Base-by-base conservation (phyloP, 2,113 vertebrate genomes). In the Neotragus pygmaeus region DNA sequence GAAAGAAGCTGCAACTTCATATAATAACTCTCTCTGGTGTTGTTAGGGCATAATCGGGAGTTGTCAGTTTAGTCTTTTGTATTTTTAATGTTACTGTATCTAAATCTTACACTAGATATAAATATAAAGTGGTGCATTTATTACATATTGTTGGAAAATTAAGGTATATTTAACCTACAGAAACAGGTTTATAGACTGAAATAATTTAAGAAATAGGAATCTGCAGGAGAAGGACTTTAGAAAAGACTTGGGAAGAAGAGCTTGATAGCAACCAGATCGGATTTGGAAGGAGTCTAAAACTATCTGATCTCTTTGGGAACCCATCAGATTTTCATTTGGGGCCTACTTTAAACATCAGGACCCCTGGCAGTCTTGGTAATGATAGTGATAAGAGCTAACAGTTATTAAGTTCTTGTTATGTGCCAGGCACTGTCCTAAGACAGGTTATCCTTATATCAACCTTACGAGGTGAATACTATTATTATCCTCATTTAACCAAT, bases 41-140 rank as follows among this genome's bases (percentile, higher is more conserved):
- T 91, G 58, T 90, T 95, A 88, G 64, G 73, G 11, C 14, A 45
- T 53, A 81, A 82, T 15, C 8, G 49, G 64, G 88, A 94, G 30
- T 30, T 55, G 70, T 81, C 25, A 33, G 77, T 16, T 86, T 82
- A 36, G n/a, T 85, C 33, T 93, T 96, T 57, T 92, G 47, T 60
- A 47, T 93, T 96, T 92, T 96, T 66, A 97, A 93, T 73, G 53
- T 92, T 93, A 92, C 8, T 92, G 15, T 70, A 33, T 86, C 60
- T 64, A 94, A 91, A 95, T 64, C 57, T 94, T 84, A 91, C 7
- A 78, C 33, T 55, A 39, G n/a, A 58, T 64, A 60, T 49, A 92
- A 92, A 90, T 28, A 91, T 0, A 89, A 23, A 86, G 15, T 80
- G 82, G 92, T 39, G 88, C 60, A 94, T 30, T 94, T 92, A 95